Evolutionary conservation across 2,797 vertebrate genomes (phyloP).

Genomic region (Darevskia nairensis): DNA sequence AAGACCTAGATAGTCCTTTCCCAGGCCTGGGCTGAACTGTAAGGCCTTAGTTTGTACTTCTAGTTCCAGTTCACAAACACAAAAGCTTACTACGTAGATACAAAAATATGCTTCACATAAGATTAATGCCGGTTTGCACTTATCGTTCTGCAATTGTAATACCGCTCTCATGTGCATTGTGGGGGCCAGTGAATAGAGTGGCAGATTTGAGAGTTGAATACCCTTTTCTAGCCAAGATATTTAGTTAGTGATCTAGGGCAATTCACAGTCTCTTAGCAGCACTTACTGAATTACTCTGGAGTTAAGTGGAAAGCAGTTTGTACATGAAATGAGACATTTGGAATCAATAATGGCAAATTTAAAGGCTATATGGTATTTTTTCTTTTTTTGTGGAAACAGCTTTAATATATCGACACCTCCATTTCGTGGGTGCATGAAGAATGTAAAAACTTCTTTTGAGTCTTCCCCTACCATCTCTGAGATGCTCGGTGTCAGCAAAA

Average conservation of each 20-base stretch:
- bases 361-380: conserved; percentile 15
- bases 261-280: background rate
- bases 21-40: background rate
- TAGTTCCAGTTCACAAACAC: background rate
- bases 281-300: background rate
- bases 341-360: background rate
- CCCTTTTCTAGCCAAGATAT: background rate
- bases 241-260: background rate
- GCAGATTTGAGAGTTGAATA: background rate
- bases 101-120: background rate
- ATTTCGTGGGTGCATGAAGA: conserved; percentile 88
- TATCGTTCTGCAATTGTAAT: background rate
- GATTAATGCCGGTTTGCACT: background rate
- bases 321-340: background rate
- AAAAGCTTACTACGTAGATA: background rate
- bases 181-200: background rate
- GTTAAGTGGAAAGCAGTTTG: background rate
- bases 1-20: background rate
- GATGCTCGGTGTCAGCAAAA: conserved; percentile 86
- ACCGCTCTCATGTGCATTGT: background rate
- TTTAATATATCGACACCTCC: conserved; percentile 86
- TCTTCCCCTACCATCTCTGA: conserved; percentile 72
- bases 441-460: conserved; percentile 70
- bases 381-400: conserved; percentile 63
- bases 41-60: background rate